Base-by-base conservation (phyloP, 2,113 vertebrate genomes). In the Phylloscopus trochiloides region DNA sequence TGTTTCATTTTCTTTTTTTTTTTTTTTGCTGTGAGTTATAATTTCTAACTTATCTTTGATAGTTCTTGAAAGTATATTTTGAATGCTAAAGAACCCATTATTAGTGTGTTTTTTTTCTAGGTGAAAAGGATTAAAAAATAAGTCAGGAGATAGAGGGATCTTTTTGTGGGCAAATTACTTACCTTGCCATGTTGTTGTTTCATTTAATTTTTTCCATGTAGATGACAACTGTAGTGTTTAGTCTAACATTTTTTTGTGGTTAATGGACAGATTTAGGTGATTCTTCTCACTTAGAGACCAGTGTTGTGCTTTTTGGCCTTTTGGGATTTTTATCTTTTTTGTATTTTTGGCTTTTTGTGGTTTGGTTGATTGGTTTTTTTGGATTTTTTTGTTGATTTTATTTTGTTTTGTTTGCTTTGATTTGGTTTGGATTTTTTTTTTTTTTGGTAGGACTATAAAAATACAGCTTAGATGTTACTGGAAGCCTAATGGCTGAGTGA, bases 141-240 rank as follows among this genome's bases (percentile, higher is more conserved):
- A 57, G 2, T 47, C 1, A 5, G 16, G 14, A 22, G 10, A 34
- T 12, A 31, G 1, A 6, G 16, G 1, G 4, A 4, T 50, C 9
- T 31, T 3, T 43, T 50, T 79, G 5, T 62, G 70, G 17, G 5
- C 10, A 79, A 36, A 65, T 54, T 26, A 12, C 9, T 65, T 63
- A 28, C 17, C 4, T 72, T 86, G n/a, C 3, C 40, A 7, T 43
- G 10, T 31, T 34, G 6, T 52, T n/a, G 1, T 74, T 83, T 72
- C 1, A 2, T 63, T 47, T 42, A 1, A 17, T 34, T 17, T 6
- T 59, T 38, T 31, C 9, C 14, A 2, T 57, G 24, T 52, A 24
- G 6, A 6, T 86, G 12, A 9, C 16, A 76, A 40, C 5, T 42
- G 7, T 22, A 34, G 2, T 3, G 2, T 65, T 57, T 71, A 12